A percentile compares a stretch with the other conserved stretches of the same genome.
Evolutionary conservation across 2,888 invertebrate genomes (phyloP).

Genomic region (Pachycephus smyrnensis): DNA sequence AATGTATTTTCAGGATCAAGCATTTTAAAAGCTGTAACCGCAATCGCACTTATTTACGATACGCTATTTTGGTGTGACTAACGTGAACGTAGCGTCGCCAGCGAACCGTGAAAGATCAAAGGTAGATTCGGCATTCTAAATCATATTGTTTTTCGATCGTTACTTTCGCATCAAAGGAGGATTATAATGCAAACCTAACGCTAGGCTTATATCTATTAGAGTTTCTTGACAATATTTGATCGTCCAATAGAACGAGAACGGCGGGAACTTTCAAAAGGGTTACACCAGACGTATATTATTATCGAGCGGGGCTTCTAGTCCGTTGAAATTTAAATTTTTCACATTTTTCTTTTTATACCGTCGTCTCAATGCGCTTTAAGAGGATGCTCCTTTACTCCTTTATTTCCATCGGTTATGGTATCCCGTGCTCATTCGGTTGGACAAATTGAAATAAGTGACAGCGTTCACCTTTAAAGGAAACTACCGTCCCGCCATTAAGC

Average conservation of each 20-base stretch:
- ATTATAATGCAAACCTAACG: neutral
- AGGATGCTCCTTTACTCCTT: neutral
- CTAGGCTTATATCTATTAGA: neutral
- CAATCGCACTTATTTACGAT: conserved; percentile 4
- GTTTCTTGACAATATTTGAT: neutral
- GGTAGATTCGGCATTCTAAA: neutral
- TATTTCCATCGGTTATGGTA: neutral
- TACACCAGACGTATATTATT: neutral
- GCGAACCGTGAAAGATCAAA: neutral
- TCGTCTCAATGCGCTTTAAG: neutral
- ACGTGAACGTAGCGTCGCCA: neutral
- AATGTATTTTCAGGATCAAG: neutral
- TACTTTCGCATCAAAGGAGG: conserved; percentile 8
- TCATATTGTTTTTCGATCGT: conserved; percentile 10
- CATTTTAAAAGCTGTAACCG: neutral
- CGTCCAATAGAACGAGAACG: neutral
- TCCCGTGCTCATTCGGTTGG: neutral
- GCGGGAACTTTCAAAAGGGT: neutral
- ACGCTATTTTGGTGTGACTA: conserved; percentile 2
- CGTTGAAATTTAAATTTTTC: neutral
- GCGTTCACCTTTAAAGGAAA: neutral
- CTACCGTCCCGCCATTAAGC: neutral
- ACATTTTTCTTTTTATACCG: neutral
- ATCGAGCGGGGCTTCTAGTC: neutral
- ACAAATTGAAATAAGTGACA: neutral